Conservation (phyloP, 2,888 invertebrate species). For the Ophraella communa region DNA sequence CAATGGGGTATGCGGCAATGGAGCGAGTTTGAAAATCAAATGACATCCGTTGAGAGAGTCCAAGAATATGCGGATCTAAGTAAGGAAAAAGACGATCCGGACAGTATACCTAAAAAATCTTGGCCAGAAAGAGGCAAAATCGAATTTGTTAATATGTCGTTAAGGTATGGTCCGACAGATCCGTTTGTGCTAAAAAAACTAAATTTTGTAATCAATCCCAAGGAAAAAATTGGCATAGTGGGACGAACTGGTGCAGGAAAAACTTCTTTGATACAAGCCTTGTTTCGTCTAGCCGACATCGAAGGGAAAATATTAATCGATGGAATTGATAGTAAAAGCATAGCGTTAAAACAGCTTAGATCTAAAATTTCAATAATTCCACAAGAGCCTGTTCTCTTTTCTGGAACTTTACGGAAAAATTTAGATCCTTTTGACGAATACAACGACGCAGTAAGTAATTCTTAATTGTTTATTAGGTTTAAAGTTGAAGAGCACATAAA, state of each 20-base stretch:
- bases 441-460: constrained; percentile 66
- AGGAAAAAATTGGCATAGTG: constrained; percentile 78
- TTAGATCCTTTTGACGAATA: constrained; percentile 88
- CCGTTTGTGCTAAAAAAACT: constrained; percentile 78
- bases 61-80: constrained; percentile 79
- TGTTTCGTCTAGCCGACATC: constrained; percentile 80
- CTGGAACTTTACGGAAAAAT: constrained; percentile 85
- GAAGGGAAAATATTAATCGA: constrained; percentile 84
- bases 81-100: constrained; percentile 58
- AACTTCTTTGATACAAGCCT: constrained; percentile 74
- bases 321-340: constrained; percentile 68
- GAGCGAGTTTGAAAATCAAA: constrained; percentile 69
- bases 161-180: constrained; percentile 75
- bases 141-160: constrained; percentile 69
- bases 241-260: constrained; percentile 86
- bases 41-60: constrained; percentile 90
- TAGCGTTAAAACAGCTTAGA: constrained; percentile 71
- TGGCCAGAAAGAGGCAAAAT: constrained; percentile 78
- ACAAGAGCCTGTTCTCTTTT: constrained; percentile 85
- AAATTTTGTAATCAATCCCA: constrained; percentile 69
- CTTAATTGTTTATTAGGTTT: no score
- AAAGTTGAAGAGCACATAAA: no score
- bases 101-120: constrained; percentile 63
- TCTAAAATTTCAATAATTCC: constrained; percentile 83
- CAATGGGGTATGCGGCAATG: constrained; percentile 82